These are phyloP conservation scores for Eudemis profundana DNA, from an alignment of 2,888 invertebrate genomes.

Conservation along the genomic window DNA sequence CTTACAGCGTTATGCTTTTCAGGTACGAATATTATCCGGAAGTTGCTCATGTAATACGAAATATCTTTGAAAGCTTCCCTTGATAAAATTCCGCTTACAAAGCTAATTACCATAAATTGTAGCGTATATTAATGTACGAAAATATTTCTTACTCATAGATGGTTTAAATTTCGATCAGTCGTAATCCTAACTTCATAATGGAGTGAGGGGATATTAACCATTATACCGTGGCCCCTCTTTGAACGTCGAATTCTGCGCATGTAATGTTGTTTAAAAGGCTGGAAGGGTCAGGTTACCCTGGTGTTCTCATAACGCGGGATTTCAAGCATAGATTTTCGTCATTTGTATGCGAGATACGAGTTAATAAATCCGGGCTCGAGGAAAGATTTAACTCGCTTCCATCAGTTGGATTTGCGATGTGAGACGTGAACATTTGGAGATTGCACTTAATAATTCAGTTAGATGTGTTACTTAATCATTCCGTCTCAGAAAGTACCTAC, in stretches of 20 bases:
- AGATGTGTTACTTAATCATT: slow-evolving; percentile 1
- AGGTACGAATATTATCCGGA: no score
- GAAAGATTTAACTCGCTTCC: slow-evolving; percentile 44
- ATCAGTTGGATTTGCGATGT: slow-evolving; percentile 41
- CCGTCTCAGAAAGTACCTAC: background rate
- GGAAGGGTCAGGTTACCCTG: slow-evolving; percentile 26
- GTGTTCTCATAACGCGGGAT: slow-evolving; percentile 41
- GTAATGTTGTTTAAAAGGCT: slow-evolving; percentile 28
- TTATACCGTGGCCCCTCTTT: slow-evolving; percentile 15
- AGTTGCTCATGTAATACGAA: background rate
- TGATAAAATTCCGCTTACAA: slow-evolving; percentile 7
- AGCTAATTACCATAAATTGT: slow-evolving; percentile 35
- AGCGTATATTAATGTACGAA: slow-evolving; percentile 26
- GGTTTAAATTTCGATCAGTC: slow-evolving; percentile 45
- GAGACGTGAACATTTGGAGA: slow-evolving; percentile 30
- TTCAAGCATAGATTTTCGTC: slow-evolving; percentile 43
- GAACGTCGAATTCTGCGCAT: background rate
- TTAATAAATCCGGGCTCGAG: slow-evolving; percentile 45
- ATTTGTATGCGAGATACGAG: slow-evolving; percentile 45
- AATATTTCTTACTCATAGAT: slow-evolving; percentile 41
- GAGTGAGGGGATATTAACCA: slow-evolving; percentile 43
- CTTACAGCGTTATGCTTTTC: no score
- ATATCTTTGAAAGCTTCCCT: background rate
- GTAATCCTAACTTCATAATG: slow-evolving; percentile 45
- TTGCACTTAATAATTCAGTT: slow-evolving; percentile 15